Conservation (phyloP, 2,113 vertebrate species). For the Heterochromis multidens region DNA sequence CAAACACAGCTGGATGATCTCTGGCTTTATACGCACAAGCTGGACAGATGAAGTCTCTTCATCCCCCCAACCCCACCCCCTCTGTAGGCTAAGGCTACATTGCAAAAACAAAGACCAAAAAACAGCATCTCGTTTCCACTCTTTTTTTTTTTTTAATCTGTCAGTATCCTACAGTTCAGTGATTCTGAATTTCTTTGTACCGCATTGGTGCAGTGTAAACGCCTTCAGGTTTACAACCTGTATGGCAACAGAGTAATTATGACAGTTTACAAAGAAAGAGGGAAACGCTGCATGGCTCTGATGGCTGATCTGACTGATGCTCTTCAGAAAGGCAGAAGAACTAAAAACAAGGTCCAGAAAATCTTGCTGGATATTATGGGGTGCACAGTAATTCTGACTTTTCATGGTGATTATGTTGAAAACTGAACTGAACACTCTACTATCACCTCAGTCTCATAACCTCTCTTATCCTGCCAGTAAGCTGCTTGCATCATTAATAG, state of each 20-base stretch:
- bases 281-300: not conserved
- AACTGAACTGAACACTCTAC: not conserved
- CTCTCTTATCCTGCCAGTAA: conserved; percentile 20
- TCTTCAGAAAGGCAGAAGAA: not conserved
- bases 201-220: not conserved
- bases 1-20: conserved; percentile 82
- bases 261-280: not conserved
- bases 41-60: not conserved
- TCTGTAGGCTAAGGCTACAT: not conserved
- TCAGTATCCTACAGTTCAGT: not conserved
- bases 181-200: not conserved
- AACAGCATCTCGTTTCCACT: not conserved
- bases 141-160: not conserved
- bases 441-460: conserved; percentile 22
- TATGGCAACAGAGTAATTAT: not conserved
- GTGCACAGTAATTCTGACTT: not conserved
- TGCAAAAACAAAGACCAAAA: not conserved
- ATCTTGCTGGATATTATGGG: not conserved
- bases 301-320: not conserved
- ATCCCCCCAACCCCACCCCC: too few species aligned
- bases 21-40: conserved; percentile 63
- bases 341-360: not conserved
- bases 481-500: conserved; percentile 42
- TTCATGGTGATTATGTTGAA: not conserved
- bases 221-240: not conserved